Evolutionary conservation across 2,888 invertebrate genomes (phyloP).

Genomic region (Magallana nippona): DNA sequence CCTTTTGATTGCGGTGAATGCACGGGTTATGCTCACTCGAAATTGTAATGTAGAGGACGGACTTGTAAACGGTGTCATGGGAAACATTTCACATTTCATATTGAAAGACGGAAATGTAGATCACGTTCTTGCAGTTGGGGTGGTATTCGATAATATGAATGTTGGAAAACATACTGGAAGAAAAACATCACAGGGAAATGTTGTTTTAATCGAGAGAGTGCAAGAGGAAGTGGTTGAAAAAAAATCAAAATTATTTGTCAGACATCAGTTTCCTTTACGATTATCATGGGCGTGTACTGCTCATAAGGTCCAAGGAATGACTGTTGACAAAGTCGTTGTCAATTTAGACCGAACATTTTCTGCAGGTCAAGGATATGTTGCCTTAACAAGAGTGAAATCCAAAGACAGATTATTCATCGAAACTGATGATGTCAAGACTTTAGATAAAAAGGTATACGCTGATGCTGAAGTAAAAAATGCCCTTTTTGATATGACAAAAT

Average conservation of each 20-base stretch:
- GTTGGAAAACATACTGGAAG: slow-evolving; percentile 31
- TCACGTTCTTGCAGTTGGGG: slow-evolving; percentile 17
- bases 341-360: slow-evolving; percentile 45
- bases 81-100: slow-evolving; percentile 41
- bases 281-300: slow-evolving; percentile 50
- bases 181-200: not conserved
- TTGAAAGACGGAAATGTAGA: not conserved
- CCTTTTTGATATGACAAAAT: not conserved
- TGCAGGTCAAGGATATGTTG: slow-evolving; percentile 50
- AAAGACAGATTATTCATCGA: slow-evolving; percentile 42
- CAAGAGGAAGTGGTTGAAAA: slow-evolving; percentile 32
- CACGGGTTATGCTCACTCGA: slow-evolving; percentile 47
- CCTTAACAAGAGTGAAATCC: slow-evolving; percentile 44
- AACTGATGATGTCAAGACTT: slow-evolving; percentile 30
- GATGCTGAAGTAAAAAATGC: slow-evolving; percentile 13
- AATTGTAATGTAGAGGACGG: slow-evolving; percentile 53
- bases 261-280: slow-evolving; percentile 49
- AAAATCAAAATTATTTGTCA: not conserved
- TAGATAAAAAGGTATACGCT: slow-evolving; percentile 34
- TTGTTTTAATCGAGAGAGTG: slow-evolving; percentile 9
- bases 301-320: slow-evolving; percentile 52
- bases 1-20: slow-evolving; percentile 35
- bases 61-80: slow-evolving; percentile 51
- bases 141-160: slow-evolving; percentile 45
- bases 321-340: slow-evolving; percentile 45